Base-by-base conservation (phyloP, 2,888 invertebrate species). In the Sycophila texana region DNA sequence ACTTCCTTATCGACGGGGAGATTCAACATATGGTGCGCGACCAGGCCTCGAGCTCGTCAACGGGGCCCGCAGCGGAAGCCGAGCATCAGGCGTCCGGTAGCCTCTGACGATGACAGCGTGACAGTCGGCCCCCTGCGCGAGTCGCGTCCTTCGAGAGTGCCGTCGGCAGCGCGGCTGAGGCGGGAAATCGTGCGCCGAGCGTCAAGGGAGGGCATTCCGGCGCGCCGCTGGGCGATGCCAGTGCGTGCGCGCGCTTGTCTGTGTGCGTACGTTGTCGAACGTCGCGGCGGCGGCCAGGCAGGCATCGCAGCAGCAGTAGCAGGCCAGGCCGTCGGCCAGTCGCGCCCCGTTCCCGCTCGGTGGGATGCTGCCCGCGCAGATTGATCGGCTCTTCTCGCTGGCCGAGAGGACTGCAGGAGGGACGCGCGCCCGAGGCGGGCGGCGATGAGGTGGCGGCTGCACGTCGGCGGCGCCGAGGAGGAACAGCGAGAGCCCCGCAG, bases 1-100 rank as follows among this genome's bases (percentile, higher is more conserved):
- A 14, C 22, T n/a, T 20, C 49, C 51, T n/a, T 18, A 55, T 18
- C 16, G 63, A 51, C 18, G 57, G 18, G 55, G 63, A 65, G 58
- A 72, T 77, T 72, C 77, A 77, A 73, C 76, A 67, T n/a, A n/a
- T 77, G 72, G 66, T 72, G 67, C 18, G 51, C 4, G 63, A 13
- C 55, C 70, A 70, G 49, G 14, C 53, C 55, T n/a, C 61, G 30
- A 39, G 18, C n/a, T n/a, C n/a, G 18, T 18, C 55, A 55, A 10
- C 18, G 18, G 20, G 57, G 20, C 57, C 18, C 2, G 12, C 20
- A 57, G 57, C 18, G 57, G 20, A 13, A 57, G 20, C 13, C 57
- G 20, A 57, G 20, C 57, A 20, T 57, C 57, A 18, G 18, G 57
- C 10, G 12, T 20, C n/a, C 18, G 57, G n/a, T 7, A 10, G 12